Evolutionary conservation across 2,113 vertebrate species (phyloP).

Genomic region (Myxocyprinus asiaticus): DNA sequence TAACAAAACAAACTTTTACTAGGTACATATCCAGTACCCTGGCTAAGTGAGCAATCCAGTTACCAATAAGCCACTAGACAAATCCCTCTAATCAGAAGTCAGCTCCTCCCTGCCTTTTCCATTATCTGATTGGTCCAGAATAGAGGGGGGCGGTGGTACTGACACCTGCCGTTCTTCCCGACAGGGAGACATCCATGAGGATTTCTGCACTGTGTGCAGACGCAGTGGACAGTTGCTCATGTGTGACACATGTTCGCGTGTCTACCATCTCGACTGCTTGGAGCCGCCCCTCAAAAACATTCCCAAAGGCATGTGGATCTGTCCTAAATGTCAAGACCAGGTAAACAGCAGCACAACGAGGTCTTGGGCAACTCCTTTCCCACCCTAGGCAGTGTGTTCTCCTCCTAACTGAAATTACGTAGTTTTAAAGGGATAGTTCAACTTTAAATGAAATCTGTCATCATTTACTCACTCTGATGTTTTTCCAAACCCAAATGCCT

Average conservation of each 20-base stretch:
- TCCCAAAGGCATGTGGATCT: slow-evolving; percentile 99
- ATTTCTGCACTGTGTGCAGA: slow-evolving; percentile 99
- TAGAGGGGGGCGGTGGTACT: slow-evolving; percentile 68
- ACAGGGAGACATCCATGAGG: slow-evolving; percentile 99
- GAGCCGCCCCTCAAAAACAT: slow-evolving; percentile 98
- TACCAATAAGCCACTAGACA: slow-evolving; percentile 1
- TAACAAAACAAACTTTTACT: background rate
- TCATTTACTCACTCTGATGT: too few relatives aligned
- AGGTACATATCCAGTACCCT: background rate
- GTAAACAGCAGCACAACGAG: slow-evolving; percentile 73
- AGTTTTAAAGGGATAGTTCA: too few relatives aligned
- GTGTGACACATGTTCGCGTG: slow-evolving; percentile 99
- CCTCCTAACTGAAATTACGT: background rate
- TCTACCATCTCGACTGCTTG: slow-evolving; percentile 99
- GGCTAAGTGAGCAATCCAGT: slow-evolving; percentile 15
- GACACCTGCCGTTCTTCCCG: slow-evolving; percentile 83
- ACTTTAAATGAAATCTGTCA: too few relatives aligned
- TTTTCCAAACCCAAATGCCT: too few relatives aligned
- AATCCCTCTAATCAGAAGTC: slow-evolving; percentile 34
- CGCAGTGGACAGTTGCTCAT: slow-evolving; percentile 99
- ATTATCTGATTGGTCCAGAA: slow-evolving; percentile 61
- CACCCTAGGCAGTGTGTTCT: slow-evolving; percentile 41
- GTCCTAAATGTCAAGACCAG: slow-evolving; percentile 99
- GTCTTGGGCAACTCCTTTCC: slow-evolving; percentile 17
- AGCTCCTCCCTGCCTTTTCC: slow-evolving; percentile 55